phyloP scores from a whole-genome alignment of 2,797 vertebrate species.

The Alouatta caraya region DNA sequence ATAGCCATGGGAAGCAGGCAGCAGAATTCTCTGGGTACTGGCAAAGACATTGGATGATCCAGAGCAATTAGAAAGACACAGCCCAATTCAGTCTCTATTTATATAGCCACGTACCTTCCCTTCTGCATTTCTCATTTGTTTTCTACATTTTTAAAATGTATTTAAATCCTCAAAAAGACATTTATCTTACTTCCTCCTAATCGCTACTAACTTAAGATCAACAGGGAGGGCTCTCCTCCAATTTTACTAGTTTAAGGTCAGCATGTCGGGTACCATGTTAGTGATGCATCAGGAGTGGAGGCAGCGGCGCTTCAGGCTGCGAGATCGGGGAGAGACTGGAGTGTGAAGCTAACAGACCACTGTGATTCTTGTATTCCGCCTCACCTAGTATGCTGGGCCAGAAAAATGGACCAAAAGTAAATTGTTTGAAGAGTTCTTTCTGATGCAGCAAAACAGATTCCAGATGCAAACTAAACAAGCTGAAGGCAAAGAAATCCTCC shows the following conservation, averaged over 20 bases:
- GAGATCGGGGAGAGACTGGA: neutral
- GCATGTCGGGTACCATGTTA: no score
- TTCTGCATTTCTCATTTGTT: neutral
- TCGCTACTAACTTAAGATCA: neutral
- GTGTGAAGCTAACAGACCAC: neutral
- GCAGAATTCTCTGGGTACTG: neutral
- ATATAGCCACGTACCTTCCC: neutral
- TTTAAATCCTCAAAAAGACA: constrained; percentile 4
- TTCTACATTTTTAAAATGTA: neutral
- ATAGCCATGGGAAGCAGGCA: neutral
- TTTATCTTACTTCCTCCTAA: neutral
- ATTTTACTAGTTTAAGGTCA: neutral
- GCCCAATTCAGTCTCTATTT: constrained; percentile 41
- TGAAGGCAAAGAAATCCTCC: neutral
- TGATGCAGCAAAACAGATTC: neutral
- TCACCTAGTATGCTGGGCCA: neutral
- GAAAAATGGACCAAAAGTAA: neutral
- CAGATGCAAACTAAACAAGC: neutral
- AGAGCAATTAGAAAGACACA: neutral
- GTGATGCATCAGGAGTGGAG: neutral
- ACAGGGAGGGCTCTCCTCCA: neutral
- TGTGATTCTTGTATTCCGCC: neutral
- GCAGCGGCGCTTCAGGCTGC: neutral
- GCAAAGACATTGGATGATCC: constrained; percentile 23
- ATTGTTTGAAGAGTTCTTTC: neutral